These are phyloP conservation scores for Merodon equestris DNA, from an alignment of 2,888 invertebrate species.

Conservation along the genomic window DNA sequence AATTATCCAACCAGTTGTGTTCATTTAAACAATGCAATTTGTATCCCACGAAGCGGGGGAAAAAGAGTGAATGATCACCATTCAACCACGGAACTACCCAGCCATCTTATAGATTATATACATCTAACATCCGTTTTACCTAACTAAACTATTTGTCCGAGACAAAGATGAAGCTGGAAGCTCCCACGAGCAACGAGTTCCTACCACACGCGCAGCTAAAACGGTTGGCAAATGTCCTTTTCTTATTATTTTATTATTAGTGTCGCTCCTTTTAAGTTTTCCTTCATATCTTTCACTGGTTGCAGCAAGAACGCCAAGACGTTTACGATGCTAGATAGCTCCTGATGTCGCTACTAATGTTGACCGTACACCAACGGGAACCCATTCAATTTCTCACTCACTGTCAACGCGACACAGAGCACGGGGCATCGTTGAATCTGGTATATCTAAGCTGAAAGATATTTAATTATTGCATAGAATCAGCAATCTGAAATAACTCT, in stretches of 20 bases:
- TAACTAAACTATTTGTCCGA: slow-evolving; percentile 63
- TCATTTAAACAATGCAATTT: slow-evolving; percentile 62
- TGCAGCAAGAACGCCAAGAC: not conserved
- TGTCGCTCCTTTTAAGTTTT: slow-evolving; percentile 62
- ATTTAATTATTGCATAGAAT: slow-evolving; percentile 58
- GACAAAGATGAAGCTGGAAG: slow-evolving; percentile 24
- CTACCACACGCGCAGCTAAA: slow-evolving; percentile 32
- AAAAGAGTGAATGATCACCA: too few species aligned
- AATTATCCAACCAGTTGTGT: slow-evolving; percentile 67
- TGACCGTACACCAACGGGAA: slow-evolving; percentile 33
- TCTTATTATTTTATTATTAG: slow-evolving; percentile 67
- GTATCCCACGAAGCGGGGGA: slow-evolving; percentile 41
- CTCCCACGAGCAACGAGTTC: slow-evolving; percentile 10
- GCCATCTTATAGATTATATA: too few species aligned
- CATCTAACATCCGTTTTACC: slow-evolving; percentile 61
- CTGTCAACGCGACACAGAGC: slow-evolving; percentile 45
- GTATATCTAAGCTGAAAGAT: slow-evolving; percentile 47
- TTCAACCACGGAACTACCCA: too few species aligned
- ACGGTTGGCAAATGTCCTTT: slow-evolving; percentile 66
- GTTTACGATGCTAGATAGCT: not conserved
- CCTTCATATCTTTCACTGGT: slow-evolving; percentile 3
- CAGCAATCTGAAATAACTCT: slow-evolving; percentile 52
- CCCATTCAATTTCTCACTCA: slow-evolving; percentile 65
- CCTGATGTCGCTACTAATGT: slow-evolving; percentile 17
- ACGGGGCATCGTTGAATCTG: slow-evolving; percentile 8